These are phyloP conservation scores for Podarcis muralis DNA, from an alignment of 2,113 vertebrate species.

Conservation along the genomic window DNA sequence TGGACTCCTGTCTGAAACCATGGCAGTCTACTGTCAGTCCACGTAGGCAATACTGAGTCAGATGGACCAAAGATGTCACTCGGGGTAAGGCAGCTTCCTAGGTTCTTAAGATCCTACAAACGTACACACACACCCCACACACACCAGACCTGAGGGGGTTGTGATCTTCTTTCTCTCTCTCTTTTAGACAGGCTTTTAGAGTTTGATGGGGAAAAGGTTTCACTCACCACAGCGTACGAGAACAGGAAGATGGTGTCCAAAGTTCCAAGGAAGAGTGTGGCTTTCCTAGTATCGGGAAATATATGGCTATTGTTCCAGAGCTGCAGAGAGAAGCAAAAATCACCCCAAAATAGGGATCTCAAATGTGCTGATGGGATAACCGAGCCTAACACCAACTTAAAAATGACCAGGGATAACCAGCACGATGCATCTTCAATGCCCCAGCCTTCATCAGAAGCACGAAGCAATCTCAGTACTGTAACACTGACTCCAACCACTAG, in stretches of 20 bases:
- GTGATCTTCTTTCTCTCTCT: background rate
- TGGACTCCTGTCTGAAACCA: background rate
- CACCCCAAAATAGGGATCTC: background rate
- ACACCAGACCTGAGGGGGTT: background rate
- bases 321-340: conserved; percentile 66
- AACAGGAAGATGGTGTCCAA: conserved; percentile 95
- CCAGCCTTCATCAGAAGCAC: background rate
- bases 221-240: conserved; percentile 94
- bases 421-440: no score
- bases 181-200: background rate
- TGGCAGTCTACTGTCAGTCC: background rate
- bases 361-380: background rate
- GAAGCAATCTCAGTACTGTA: accelerated
- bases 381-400: background rate
- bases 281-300: conserved; percentile 83
- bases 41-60: no score
- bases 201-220: background rate
- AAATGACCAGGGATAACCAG: background rate
- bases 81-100: no score
- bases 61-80: no score
- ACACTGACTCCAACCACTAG: background rate
- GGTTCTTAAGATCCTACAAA: no score
- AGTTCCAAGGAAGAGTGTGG: conserved; percentile 90
- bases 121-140: background rate
- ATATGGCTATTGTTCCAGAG: conserved; percentile 86